These are phyloP conservation scores for Rhinolophus sinicus DNA, from an alignment of 2,113 vertebrate genomes.

Conservation along the genomic window DNA sequence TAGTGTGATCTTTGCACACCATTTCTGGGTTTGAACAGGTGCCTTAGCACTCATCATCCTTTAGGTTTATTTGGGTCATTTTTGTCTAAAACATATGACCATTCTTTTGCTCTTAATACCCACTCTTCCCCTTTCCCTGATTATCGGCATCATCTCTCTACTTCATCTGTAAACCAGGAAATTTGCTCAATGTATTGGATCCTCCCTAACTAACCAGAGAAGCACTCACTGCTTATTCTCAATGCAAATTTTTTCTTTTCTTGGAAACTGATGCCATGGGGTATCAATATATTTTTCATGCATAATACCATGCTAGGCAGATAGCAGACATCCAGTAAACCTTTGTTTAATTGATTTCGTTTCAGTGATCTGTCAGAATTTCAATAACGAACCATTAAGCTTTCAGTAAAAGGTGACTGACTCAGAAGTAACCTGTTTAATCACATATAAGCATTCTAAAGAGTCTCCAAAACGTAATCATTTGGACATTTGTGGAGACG, in stretches of 20 bases:
- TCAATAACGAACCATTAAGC: background rate
- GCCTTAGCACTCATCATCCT: background rate
- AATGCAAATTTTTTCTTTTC: conserved; percentile 24
- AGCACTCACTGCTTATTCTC: background rate
- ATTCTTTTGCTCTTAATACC: background rate
- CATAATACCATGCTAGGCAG: background rate
- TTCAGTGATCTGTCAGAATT: background rate
- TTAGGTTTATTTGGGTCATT: background rate
- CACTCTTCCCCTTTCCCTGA: background rate
- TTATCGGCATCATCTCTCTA: background rate
- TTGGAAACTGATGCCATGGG: background rate
- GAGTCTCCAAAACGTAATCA: background rate
- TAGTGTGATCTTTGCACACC: background rate
- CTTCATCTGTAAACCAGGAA: conserved; percentile 5
- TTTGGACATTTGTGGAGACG: background rate
- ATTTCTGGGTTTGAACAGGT: background rate
- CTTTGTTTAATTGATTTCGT: conserved; percentile 3
- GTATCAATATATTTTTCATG: background rate
- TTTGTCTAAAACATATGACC: background rate
- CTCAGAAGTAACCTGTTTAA: background rate
- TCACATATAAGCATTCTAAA: background rate
- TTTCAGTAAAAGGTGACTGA: conserved; percentile 32
- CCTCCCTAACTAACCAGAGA: background rate
- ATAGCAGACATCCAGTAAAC: background rate
- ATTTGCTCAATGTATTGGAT: background rate